A percentile compares a stretch with the other conserved stretches of the same genome.
phyloP scores from a whole-genome alignment of 37 sponge, comb jelly and placozoan species.

The Chondrilla cf. caribensis region DNA sequence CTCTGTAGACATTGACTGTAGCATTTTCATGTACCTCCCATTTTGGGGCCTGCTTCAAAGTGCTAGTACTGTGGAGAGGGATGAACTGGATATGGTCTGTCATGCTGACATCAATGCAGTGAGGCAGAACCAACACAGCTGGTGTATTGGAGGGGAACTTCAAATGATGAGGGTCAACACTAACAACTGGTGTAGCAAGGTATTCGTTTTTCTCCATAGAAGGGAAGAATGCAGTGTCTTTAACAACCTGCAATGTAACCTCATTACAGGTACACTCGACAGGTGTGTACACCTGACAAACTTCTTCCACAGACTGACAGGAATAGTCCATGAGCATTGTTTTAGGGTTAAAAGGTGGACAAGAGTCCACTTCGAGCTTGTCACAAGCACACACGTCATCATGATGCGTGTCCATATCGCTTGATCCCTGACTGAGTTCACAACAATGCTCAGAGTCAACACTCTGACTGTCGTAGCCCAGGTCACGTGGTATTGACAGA shows the following conservation, averaged over 20 bases:
- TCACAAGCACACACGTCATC: neutral
- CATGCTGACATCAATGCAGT: slow-evolving; percentile 14
- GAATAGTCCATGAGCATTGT: neutral
- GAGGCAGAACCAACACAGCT: slow-evolving; percentile 46
- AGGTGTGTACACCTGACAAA: neutral
- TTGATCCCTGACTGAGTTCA: neutral
- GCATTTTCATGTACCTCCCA: slow-evolving; percentile 7
- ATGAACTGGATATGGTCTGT: neutral
- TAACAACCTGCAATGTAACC: slow-evolving; percentile 6
- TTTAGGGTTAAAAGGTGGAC: neutral
- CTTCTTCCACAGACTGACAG: neutral
- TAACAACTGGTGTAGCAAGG: slow-evolving; percentile 47
- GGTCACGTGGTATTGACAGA: too few species aligned
- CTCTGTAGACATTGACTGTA: slow-evolving; percentile 18
- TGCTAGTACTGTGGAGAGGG: slow-evolving; percentile 46
- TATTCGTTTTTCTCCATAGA: slow-evolving; percentile 17
- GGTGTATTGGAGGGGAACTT: slow-evolving; percentile 35
- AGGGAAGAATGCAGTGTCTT: slow-evolving; percentile 47
- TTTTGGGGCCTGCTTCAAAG: slow-evolving; percentile 6
- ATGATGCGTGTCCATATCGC: slow-evolving; percentile 2
- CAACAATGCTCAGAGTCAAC: too few species aligned
- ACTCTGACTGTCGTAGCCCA: too few species aligned
- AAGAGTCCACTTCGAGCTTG: neutral
- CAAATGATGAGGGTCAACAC: slow-evolving; percentile 41
- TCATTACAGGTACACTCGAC: slow-evolving; percentile 25